Base-by-base conservation (phyloP, 2,888 invertebrate genomes). In the Pyrrhia umbra region DNA sequence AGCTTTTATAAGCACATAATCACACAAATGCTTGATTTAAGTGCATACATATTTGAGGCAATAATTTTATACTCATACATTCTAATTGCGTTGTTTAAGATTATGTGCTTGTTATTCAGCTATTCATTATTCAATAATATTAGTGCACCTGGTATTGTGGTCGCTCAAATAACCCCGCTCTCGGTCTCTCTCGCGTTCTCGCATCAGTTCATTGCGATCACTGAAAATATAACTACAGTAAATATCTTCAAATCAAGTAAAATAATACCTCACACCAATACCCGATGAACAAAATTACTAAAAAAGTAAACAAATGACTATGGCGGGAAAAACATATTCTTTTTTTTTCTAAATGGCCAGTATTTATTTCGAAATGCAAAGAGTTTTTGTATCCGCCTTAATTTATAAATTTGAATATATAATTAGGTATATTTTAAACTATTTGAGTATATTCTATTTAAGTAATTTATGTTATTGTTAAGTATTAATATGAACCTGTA, bases 181-280 rank as follows among this genome's bases (percentile, higher is more conserved):
- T 43, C 93, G 90, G 74, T 96, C 96, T 20, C 96, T 89, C 72
- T 97, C 97, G 52, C 97, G 96, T 86, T 98, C 98, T 66, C 97
- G 93, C 85, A 97, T 96, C 78, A 98, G 93, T 91, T 98, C 98
- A 88, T 98, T 98, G 77, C 98, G 96, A 92, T 98, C 98, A 88
- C 98, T 96, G 77, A 60, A 88, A 87, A 63, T 20, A 51, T n/a
- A 25, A 23, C 2, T 59, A 25, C 8, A 0, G 13, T 62, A 37
- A 46, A 23, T 27, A 27, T 34, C 5, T 37, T 15, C 39, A 0
- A 3, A 15, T 40, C 39, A 43, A 15, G 15, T 6, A 15, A 37
- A 6, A 15, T 5, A 15, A 6, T 15, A 5, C 6, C 6, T 6
- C 23, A 23, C 23, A 23, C 23, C 23, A 2, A 23, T 23, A 5